Base-by-base conservation (phyloP, 2,888 invertebrate species). In the Dorcus parallelipipedus region DNA sequence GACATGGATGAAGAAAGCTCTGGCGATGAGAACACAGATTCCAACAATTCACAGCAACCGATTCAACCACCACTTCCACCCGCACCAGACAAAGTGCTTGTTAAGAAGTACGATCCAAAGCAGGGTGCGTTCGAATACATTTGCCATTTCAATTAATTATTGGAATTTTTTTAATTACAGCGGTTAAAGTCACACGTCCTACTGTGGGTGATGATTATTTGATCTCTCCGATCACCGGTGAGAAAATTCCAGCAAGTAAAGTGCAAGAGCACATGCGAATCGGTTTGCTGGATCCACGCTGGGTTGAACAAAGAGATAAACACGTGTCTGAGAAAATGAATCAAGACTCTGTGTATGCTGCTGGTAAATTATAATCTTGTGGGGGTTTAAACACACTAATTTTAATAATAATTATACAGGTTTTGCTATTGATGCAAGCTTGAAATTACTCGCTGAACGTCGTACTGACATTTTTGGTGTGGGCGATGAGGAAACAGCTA, bases 401-500 rank as follows among this genome's bases (percentile, higher is more conserved):
- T 61, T 50, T 49, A 45, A 78, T 2, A 78, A 74, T 58, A 78
- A 77, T 64, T 39, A 9, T 9, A 17, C 73, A 75, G 85, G 92
- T 52, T 87, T 93, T 26, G 94, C 96, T n/a, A 97, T 99, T 71
- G 96, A 97, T 74, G 93, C 93, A 42, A 95, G 93, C 73, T 86
- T 99, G 73, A 96, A 96, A 76, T 90, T 94, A 75, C 82, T 99
- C 71, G 99, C 99, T 0, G 98, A 99, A 77, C 87, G 99, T 67
- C 95, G 99, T 89, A 98, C 99, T 1, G 99, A 99, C 84, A 99
- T 99, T 79, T 99, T 99, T 81, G 99, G 99, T 80, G 93, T 95
- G 62, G 98, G 98, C 58, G 95, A 95, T 76, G 97, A 98, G 78
- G 99, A 99, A 83, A 97, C 98, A 0, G 94, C 95, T 23, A 99